A percentile compares a stretch with the other conserved stretches of the same genome.
Evolutionary conservation across 2,888 invertebrate species (phyloP).

Genomic region (Acanthosepion pharaonis): DNA sequence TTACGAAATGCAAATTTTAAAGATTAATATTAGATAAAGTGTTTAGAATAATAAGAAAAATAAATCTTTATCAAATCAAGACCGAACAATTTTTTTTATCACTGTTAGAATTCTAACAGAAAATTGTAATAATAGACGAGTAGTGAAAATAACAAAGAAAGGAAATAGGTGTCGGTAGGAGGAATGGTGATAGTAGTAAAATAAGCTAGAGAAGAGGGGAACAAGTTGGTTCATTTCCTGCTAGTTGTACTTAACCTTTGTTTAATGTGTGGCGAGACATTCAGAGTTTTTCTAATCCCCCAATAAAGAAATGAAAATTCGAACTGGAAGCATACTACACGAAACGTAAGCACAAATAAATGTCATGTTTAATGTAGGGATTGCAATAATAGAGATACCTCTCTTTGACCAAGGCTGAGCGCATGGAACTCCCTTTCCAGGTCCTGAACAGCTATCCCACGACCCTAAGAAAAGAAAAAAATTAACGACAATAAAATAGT

Average conservation of each 20-base stretch:
- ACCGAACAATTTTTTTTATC: no score
- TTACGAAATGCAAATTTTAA: no score
- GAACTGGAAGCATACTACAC: not conserved
- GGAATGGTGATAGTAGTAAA: conserved; percentile 25
- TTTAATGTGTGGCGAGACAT: conserved; percentile 43
- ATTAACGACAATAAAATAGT: not conserved
- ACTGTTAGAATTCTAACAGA: not conserved
- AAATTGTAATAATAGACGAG: not conserved
- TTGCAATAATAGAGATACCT: conserved; percentile 54
- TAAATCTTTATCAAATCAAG: no score
- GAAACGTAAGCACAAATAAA: not conserved
- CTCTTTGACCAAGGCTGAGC: conserved; percentile 61
- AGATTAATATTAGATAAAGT: no score
- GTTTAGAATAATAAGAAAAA: no score
- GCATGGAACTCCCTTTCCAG: conserved; percentile 71
- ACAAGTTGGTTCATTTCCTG: conserved; percentile 25
- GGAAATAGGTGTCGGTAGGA: not conserved
- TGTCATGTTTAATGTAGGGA: no score
- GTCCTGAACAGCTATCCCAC: conserved; percentile 69
- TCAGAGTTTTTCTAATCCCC: not conserved
- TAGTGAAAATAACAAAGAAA: conserved; percentile 17
- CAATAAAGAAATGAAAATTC: not conserved
- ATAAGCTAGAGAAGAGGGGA: not conserved
- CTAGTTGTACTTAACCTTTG: conserved; percentile 15
- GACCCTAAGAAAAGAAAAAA: conserved; percentile 52